Evolutionary conservation across 53 echinoderm and acorn worm species (phyloP), one percentile per base, ranked within the genome.

Genomic region (Antedon mediterranea): DNA sequence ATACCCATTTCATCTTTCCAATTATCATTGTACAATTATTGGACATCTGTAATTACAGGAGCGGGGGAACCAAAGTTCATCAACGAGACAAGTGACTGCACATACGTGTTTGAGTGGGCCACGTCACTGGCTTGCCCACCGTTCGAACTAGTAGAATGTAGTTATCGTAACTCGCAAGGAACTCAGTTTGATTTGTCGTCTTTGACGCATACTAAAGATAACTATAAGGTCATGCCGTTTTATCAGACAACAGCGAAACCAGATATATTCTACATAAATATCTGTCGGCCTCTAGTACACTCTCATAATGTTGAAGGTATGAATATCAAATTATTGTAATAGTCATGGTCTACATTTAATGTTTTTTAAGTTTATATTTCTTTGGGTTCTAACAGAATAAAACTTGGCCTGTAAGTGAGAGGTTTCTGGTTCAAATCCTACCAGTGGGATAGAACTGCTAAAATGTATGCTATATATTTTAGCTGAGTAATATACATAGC

Each of bases 41-140:
- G 3, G 26, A 28, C 20, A n/a, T n/a, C n/a, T 79, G 0, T 80
- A 28, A 26, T 18, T 73, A 0, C 57, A 93, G 90, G 83, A 31
- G 84, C 71, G 0, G 93, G 93, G 27, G 34, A 79, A 33, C 94
- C 93, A 30, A 82, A 81, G 30, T 97, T 88, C 83, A 91, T 97
- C 76, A 73, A 78, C 20, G 92, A 97, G 76, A 90, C 89, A 7
- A 77, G 77, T 0, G 97, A 97, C 72, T 97, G 97, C 32, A 92
- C 97, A 0, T 92, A 97, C 78, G 32, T 85, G 77, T 97, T 95
- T 84, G 91, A 91, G 77, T 97, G 97, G 97, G 88, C 87, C 28
- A 97, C 97, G 4, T 87, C 88, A 29, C 76, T 83, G 3, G 92
- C 92, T 31, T 97, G 92, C 43, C 92, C 92, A 20, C 90, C 92